phyloP scores from a whole-genome alignment of 2,113 vertebrate species.

The Myanophis thanlyinensis region DNA sequence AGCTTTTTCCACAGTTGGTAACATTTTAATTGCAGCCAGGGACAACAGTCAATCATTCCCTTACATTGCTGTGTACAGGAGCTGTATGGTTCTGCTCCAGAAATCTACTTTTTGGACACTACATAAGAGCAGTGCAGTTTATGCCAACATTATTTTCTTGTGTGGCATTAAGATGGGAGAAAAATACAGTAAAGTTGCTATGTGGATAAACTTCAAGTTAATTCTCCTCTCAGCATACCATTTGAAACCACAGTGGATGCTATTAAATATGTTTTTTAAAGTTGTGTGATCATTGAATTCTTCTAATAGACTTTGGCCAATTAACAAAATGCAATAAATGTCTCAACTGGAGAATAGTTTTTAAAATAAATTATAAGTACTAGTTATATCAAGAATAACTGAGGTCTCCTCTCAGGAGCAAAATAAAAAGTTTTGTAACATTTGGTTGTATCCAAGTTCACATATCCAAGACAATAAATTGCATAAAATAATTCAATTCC shows the following conservation, averaged over 20 bases:
- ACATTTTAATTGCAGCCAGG: neutral
- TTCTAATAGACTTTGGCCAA: neutral
- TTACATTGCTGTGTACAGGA: neutral
- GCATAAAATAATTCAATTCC: neutral
- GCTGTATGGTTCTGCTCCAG: neutral
- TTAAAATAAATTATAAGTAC: neutral
- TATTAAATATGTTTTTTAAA: neutral
- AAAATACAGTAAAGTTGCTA: neutral
- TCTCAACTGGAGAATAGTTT: neutral
- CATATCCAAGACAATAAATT: neutral
- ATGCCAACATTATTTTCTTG: neutral
- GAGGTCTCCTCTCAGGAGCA: neutral
- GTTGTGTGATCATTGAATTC: neutral
- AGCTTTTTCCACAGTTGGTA: neutral
- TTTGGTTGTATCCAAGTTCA: neutral
- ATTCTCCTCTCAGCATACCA: neutral
- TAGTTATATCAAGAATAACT: neutral
- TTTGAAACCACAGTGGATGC: neutral
- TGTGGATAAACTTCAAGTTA: neutral
- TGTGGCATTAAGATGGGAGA: neutral
- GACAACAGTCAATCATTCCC: neutral
- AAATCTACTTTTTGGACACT: neutral
- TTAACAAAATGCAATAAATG: neutral
- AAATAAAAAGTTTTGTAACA: neutral
- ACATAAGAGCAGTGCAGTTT: neutral